A percentile compares a stretch with the other conserved stretches of the same genome.
phyloP scores from a whole-genome alignment of 2,797 vertebrate species.

The Menidia menidia region DNA sequence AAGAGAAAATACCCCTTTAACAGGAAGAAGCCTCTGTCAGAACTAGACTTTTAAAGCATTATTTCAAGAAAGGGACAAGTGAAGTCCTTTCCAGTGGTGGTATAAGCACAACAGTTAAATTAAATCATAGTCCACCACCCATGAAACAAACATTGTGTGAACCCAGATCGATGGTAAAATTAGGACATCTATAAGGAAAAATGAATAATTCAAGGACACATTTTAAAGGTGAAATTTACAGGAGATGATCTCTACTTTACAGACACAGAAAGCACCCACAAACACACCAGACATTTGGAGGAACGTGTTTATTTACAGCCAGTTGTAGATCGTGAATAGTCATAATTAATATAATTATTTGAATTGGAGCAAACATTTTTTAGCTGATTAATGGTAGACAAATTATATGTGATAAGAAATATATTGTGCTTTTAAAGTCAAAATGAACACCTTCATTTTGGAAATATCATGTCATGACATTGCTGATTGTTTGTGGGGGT shows the following conservation, averaged over 20 bases:
- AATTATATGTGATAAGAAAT: conserved; percentile 13
- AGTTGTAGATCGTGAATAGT: conserved; percentile 30
- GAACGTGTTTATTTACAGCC: conserved; percentile 70
- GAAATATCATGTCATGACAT: conserved; percentile 10
- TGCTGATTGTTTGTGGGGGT: conserved; percentile 7
- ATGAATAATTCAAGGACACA: no score
- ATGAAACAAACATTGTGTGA: no score
- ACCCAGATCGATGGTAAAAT: no score
- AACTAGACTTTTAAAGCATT: not conserved
- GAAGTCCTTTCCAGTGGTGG: not conserved
- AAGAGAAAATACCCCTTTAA: no score
- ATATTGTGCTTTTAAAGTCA: conserved; percentile 69
- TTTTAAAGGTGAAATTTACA: not conserved
- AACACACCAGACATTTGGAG: conserved; percentile 3
- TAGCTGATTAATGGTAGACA: conserved; percentile 38
- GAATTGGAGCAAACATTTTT: conserved; percentile 38
- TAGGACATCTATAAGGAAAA: no score
- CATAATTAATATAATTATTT: conserved; percentile 10
- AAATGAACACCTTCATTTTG: conserved; percentile 32
- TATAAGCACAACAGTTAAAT: no score
- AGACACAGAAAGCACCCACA: not conserved
- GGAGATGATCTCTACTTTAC: not conserved
- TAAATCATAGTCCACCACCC: no score
- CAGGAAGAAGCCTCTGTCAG: no score
- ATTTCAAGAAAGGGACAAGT: not conserved